Conservation (phyloP, 2,797 vertebrate species). For the Menidia menidia region DNA sequence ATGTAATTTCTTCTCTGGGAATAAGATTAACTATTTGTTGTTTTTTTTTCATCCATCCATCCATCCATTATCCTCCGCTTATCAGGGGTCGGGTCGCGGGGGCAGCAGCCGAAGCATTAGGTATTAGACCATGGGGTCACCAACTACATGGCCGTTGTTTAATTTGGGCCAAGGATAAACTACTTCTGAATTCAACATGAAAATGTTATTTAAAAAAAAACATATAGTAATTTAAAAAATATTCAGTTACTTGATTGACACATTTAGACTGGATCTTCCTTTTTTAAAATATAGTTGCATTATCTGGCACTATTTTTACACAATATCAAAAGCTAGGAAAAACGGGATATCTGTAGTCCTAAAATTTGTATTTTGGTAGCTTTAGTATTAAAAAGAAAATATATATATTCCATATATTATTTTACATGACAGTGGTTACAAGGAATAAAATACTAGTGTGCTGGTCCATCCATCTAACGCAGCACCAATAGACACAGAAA, state of each 20-base stretch:
- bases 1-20: not conserved
- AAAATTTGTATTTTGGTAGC: constrained; percentile 26
- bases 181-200: not conserved
- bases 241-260: too few relatives aligned
- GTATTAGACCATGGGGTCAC: not conserved
- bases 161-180: too few relatives aligned
- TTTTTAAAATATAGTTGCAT: not conserved
- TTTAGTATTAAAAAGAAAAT: constrained; percentile 3
- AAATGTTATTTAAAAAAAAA: not conserved
- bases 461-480: constrained; percentile 21
- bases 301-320: not conserved
- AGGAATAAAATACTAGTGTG: constrained; percentile 26
- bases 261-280: too few relatives aligned
- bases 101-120: too few relatives aligned
- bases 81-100: too few relatives aligned
- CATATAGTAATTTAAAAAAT: too few relatives aligned
- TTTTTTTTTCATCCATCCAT: too few relatives aligned
- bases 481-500: constrained; percentile 52
- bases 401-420: constrained; percentile 7
- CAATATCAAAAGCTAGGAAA: constrained; percentile 7
- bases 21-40: not conserved
- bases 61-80: too few relatives aligned
- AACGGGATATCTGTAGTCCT: constrained; percentile 18
- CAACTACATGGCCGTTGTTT: not conserved
- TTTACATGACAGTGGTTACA: constrained; percentile 23